These are phyloP conservation scores for Scartelaos histophorus DNA, from an alignment of 2,113 vertebrate species.

Conservation along the genomic window DNA sequence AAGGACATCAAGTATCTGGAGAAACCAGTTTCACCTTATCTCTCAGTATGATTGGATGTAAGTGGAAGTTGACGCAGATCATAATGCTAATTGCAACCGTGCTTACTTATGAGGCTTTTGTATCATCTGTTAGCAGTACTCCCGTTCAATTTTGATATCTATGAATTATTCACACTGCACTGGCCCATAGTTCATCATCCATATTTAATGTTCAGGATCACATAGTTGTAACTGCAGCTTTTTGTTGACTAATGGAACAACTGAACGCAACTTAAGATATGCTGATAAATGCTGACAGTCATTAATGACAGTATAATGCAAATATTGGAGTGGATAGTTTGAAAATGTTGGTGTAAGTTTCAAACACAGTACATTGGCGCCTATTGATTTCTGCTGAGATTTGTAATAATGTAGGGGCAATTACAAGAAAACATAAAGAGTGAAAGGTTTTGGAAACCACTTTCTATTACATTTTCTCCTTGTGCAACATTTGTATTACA, in stretches of 20 bases:
- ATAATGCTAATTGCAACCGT: slow-evolving; percentile 52
- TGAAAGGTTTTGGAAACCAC: neutral
- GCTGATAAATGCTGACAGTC: slow-evolving; percentile 31
- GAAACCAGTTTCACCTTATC: slow-evolving; percentile 19
- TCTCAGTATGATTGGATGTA: neutral
- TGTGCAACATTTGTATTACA: neutral
- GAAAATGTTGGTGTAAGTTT: slow-evolving; percentile 9
- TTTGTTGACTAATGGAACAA: slow-evolving; percentile 57
- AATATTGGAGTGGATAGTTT: slow-evolving; percentile 13
- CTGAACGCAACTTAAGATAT: slow-evolving; percentile 39
- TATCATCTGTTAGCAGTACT: slow-evolving; percentile 46
- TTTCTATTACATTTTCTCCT: neutral
- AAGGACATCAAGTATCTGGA: slow-evolving; percentile 24
- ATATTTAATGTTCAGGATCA: slow-evolving; percentile 69
- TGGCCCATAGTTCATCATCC: slow-evolving; percentile 64
- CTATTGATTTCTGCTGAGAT: neutral
- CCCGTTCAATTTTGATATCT: slow-evolving; percentile 32
- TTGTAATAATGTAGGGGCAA: neutral
- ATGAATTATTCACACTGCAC: slow-evolving; percentile 75
- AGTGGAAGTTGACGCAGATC: slow-evolving; percentile 20
- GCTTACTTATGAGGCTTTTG: slow-evolving; percentile 44
- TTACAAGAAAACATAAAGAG: neutral
- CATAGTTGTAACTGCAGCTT: slow-evolving; percentile 47
- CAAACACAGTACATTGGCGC: neutral
- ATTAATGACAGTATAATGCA: slow-evolving; percentile 18